phyloP scores from a whole-genome alignment of 2,888 invertebrate genomes.

The Limnephilus lunatus region DNA sequence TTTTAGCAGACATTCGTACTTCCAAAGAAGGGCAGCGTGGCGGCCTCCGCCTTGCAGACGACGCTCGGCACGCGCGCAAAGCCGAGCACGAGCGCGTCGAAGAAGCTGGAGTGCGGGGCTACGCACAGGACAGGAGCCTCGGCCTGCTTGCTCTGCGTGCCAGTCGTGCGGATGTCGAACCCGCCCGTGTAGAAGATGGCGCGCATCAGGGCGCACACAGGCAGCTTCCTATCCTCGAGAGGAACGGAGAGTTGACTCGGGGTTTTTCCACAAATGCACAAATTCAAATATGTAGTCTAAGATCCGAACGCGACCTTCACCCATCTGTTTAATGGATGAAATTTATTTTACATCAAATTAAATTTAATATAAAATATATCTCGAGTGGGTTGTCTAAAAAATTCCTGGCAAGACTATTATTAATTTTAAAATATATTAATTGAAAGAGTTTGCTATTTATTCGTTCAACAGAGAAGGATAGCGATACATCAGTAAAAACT shows the following conservation, averaged over 20 bases:
- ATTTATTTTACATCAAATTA: too few relatives aligned
- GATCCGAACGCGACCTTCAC: too few relatives aligned
- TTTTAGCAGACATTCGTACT: conserved; percentile 78
- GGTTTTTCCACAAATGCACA: background rate
- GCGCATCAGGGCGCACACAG: conserved; percentile 84
- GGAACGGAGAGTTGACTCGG: background rate
- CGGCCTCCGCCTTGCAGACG: conserved; percentile 92
- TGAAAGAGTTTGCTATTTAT: too few relatives aligned
- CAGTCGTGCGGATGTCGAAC: conserved; percentile 85
- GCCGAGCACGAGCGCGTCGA: conserved; percentile 91
- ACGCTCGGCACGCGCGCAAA: conserved; percentile 92
- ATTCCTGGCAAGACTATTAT: too few relatives aligned
- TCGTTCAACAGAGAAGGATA: too few relatives aligned
- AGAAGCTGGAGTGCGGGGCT: conserved; percentile 94
- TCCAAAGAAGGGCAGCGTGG: conserved; percentile 91
- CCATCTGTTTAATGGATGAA: too few relatives aligned
- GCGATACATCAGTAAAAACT: too few relatives aligned
- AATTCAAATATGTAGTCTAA: too few relatives aligned
- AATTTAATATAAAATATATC: too few relatives aligned
- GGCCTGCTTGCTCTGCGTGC: conserved; percentile 76
- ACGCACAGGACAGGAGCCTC: conserved; percentile 91
- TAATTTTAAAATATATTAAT: too few relatives aligned
- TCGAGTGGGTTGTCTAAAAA: too few relatives aligned
- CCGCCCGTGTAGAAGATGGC: conserved; percentile 88
- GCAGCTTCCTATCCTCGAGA: conserved; percentile 77